Evolutionary conservation across 2,113 vertebrate genomes (phyloP).

Genomic region (Phrynosoma platyrhinos): DNA sequence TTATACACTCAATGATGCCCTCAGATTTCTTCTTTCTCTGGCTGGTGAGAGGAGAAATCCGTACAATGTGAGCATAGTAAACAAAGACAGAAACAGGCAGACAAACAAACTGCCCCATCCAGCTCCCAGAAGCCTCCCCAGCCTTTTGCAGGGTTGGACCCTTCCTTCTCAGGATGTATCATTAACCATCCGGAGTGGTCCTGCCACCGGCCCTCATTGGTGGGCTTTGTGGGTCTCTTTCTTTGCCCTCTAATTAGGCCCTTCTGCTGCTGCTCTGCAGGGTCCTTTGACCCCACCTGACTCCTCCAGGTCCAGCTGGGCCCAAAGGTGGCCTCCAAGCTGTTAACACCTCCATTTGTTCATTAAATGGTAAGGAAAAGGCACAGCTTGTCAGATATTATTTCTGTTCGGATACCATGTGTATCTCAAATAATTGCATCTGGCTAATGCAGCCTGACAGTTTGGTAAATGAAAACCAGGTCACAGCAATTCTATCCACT

Average conservation of each 20-base stretch:
- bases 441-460: conserved; percentile 56
- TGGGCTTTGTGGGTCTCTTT: not conserved
- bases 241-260: conserved; percentile 55
- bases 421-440: conserved; percentile 61
- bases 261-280: not conserved
- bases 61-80: no score
- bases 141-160: not conserved
- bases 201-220: no score
- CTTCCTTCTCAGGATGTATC: conserved; percentile 7
- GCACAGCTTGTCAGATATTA: conserved; percentile 44
- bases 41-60: no score
- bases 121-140: not conserved
- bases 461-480: conserved; percentile 48
- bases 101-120: no score
- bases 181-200: not conserved
- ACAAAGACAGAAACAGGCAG: no score
- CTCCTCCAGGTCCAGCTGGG: conserved; percentile 30
- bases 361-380: conserved; percentile 57
- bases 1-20: no score
- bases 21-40: no score
- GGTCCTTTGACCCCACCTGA: conserved; percentile 20
- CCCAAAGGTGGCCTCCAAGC: conserved; percentile 54
- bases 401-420: conserved; percentile 49
- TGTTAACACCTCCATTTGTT: conserved; percentile 56
- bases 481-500: conserved; percentile 20